Base-by-base conservation (phyloP, 2,888 invertebrate genomes). In the Eumerus sabulonum region DNA sequence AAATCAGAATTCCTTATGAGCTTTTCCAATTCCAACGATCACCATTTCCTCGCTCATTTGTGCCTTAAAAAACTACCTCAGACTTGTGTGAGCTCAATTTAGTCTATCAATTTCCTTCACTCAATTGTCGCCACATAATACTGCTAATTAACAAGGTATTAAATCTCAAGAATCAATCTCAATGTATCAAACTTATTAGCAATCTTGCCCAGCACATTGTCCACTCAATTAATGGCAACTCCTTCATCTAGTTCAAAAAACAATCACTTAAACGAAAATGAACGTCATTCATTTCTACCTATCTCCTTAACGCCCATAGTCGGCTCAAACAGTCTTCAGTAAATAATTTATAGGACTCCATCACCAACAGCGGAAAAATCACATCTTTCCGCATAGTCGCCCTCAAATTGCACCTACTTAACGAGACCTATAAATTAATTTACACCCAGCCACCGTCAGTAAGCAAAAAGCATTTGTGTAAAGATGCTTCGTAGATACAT, bases 401-500 rank as follows among this genome's bases (percentile, higher is more conserved):
- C 67, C 56, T 19, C 66, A 62, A 68, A 79, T 74, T 64, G 70
- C 79, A 68, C 74, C 79, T 74, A 79, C 74, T 79, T 79, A 74
- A 74, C 79, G 64, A 74, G 51, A 59, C 79, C 64, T 70, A 79
- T 79, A 74, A 79, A 79, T 79, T 79, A 79, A 79, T 79, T 68
- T 74, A 51, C 60, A 59, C 47, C 50, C 54, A 16, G 19, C 2
- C 2, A 27, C 11, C 48, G 14, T 35, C 27, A 27, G 3, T 27
- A n/a, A 1, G 11, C 19, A 18, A 19, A 11, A 40, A 9, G 40
- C 27, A 27, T 2, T 27, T 9, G 44, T 27, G 17, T 19, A 71
- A 62, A 62, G 71, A 71, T 63, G 42, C 50, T 53, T 5, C 14
- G 35, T 44, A 19, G 54, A 73, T 63, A n/a, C n/a, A n/a, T n/a